Conservation (phyloP, 1,140 invertebrate genomes). For the Apolygus lucorum region DNA sequence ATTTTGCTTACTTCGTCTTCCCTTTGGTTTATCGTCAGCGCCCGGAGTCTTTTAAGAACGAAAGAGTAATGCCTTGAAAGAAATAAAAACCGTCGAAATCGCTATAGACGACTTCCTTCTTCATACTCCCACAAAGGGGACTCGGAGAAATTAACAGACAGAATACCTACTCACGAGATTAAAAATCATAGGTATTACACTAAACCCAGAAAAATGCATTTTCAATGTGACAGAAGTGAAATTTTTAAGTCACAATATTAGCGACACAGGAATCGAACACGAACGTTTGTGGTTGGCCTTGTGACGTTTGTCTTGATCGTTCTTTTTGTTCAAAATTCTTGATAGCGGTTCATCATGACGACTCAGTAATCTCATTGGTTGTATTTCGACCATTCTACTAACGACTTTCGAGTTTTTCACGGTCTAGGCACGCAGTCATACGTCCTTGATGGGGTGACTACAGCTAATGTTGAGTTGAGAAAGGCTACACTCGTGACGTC, state of each 20-base stretch:
- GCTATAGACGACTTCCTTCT: slow-evolving; percentile 28
- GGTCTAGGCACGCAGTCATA: neutral
- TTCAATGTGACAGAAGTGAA: neutral
- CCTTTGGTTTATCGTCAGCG: slow-evolving; percentile 35
- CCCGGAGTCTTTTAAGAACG: slow-evolving; percentile 29
- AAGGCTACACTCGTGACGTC: neutral
- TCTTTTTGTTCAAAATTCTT: too few relatives aligned
- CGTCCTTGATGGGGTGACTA: neutral
- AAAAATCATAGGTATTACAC: neutral
- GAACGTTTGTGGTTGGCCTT: too few relatives aligned
- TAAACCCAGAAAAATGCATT: neutral
- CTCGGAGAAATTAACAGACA: neutral
- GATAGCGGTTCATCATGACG: too few relatives aligned
- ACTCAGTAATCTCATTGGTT: too few relatives aligned
- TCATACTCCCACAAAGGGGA: neutral
- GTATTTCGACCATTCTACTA: too few relatives aligned
- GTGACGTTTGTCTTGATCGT: too few relatives aligned
- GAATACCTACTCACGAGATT: slow-evolving; percentile 23
- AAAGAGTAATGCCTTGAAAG: slow-evolving; percentile 22
- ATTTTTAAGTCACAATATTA: slow-evolving; percentile 5
- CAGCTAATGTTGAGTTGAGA: neutral
- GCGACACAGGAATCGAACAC: neutral
- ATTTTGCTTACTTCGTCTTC: slow-evolving; percentile 27
- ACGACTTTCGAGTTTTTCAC: too few relatives aligned
- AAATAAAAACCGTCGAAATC: slow-evolving; percentile 20